Percentiles rank a stretch among this genome's conserved stretches.
These are phyloP conservation scores for Paracanthobrama guichenoti DNA, from an alignment of 2,113 vertebrate genomes.

Conservation along the genomic window DNA sequence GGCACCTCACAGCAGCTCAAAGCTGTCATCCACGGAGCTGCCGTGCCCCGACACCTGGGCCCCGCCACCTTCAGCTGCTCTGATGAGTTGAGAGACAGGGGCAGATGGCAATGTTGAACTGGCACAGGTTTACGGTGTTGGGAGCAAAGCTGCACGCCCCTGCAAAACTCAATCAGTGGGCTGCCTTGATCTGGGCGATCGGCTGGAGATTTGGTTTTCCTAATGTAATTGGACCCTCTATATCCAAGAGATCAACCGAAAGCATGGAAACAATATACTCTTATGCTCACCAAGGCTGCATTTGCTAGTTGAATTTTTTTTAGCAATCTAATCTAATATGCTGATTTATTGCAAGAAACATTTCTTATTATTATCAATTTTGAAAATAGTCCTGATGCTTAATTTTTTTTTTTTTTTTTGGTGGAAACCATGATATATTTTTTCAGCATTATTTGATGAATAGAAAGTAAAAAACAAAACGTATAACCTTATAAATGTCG, in stretches of 20 bases:
- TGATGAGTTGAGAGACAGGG: conserved; percentile 52
- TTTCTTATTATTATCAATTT: neutral
- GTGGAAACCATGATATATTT: too few relatives aligned
- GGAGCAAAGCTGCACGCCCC: conserved; percentile 42
- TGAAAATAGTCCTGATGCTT: neutral
- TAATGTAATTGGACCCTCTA: neutral
- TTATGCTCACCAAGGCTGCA: neutral
- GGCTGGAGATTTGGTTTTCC: conserved; percentile 17
- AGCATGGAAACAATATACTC: neutral
- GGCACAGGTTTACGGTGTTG: conserved; percentile 38
- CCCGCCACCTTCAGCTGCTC: conserved; percentile 55
- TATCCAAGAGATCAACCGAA: neutral
- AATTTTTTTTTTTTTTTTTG: too few relatives aligned
- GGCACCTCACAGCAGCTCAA: conserved; percentile 48
- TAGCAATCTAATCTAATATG: too few relatives aligned
- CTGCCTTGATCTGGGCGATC: conserved; percentile 32
- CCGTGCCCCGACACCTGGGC: conserved; percentile 54
- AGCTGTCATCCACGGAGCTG: conserved; percentile 51
- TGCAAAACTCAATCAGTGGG: conserved; percentile 43
- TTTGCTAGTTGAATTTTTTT: neutral
- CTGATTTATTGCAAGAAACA: too few relatives aligned
- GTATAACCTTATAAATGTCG: neutral
- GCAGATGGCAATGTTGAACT: conserved; percentile 55
- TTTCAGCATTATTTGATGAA: neutral
- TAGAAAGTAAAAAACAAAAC: neutral